Evolutionary conservation across 2,888 invertebrate genomes (phyloP).

Genomic region (Xylota sylvarum): DNA sequence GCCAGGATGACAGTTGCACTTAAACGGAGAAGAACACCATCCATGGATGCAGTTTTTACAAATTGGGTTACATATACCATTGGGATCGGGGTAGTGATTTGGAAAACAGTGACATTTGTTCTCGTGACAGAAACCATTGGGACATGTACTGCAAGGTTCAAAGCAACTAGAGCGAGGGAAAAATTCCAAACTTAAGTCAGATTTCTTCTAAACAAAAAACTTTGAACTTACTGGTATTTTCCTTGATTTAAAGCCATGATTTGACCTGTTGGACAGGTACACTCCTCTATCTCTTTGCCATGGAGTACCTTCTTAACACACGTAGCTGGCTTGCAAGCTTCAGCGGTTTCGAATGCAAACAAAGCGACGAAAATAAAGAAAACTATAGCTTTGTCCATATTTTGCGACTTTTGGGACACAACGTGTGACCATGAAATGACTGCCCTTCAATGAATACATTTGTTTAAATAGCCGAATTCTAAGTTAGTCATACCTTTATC

Average conservation of each 20-base stretch:
- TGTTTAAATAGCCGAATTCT: constrained; percentile 2
- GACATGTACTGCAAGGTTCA: constrained; percentile 73
- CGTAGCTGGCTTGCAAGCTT: constrained; percentile 9
- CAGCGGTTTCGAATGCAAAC: neutral
- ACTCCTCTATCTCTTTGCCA: neutral
- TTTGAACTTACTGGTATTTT: neutral
- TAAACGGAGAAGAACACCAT: constrained; percentile 74
- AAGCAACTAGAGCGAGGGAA: neutral
- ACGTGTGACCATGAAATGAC: neutral
- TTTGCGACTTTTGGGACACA: neutral
- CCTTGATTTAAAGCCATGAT: neutral
- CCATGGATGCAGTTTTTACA: constrained; percentile 44
- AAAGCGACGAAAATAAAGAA: neutral
- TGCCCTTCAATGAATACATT: neutral
- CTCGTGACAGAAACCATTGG: constrained; percentile 80
- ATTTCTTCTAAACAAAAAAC: neutral
- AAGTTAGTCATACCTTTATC: neutral
- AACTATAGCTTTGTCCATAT: neutral
- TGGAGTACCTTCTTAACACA: neutral
- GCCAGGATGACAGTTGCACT: constrained; percentile 79
- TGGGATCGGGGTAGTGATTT: neutral
- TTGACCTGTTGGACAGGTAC: neutral
- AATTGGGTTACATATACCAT: neutral
- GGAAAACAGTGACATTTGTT: constrained; percentile 22
- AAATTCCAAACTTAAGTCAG: neutral